Conservation (phyloP, 2,888 invertebrate species). For the Himalopsyche anomala region DNA sequence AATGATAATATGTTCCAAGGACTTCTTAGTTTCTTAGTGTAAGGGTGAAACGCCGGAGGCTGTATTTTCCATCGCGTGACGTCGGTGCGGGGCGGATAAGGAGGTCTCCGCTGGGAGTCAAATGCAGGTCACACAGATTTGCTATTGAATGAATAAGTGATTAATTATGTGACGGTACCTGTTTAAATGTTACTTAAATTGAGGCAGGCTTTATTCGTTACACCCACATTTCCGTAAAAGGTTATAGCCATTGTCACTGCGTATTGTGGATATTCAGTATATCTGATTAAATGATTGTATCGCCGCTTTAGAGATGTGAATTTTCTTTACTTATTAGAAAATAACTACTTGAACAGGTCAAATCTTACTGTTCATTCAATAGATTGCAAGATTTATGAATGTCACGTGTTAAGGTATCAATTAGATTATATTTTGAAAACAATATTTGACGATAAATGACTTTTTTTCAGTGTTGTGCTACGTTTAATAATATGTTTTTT, state of each 20-base stretch:
- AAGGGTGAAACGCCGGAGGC: slow-evolving; percentile 35
- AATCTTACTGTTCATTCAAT: not conserved
- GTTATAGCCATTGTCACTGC: not conserved
- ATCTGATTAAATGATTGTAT: not conserved
- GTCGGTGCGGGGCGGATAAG: not conserved
- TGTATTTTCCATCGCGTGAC: slow-evolving; percentile 35
- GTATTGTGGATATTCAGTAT: not conserved
- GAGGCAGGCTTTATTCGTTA: not conserved
- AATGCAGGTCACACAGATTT: slow-evolving; percentile 24
- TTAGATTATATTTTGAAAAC: too few species aligned
- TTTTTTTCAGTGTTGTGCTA: too few species aligned
- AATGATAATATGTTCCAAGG: slow-evolving; percentile 37
- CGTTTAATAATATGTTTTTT: too few species aligned
- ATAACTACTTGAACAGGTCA: not conserved
- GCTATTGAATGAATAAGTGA: slow-evolving; percentile 40
- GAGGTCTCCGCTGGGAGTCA: not conserved
- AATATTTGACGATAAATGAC: too few species aligned
- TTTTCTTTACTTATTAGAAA: not conserved
- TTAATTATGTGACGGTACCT: slow-evolving; percentile 36
- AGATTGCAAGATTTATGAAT: too few species aligned
- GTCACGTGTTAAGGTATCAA: too few species aligned
- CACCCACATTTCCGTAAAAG: not conserved
- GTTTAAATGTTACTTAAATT: slow-evolving; percentile 33
- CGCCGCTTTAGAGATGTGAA: not conserved
- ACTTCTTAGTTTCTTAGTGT: slow-evolving; percentile 11